Conservation (phyloP, 2,888 invertebrate species). For the Dasysyrphus tricinctus region DNA sequence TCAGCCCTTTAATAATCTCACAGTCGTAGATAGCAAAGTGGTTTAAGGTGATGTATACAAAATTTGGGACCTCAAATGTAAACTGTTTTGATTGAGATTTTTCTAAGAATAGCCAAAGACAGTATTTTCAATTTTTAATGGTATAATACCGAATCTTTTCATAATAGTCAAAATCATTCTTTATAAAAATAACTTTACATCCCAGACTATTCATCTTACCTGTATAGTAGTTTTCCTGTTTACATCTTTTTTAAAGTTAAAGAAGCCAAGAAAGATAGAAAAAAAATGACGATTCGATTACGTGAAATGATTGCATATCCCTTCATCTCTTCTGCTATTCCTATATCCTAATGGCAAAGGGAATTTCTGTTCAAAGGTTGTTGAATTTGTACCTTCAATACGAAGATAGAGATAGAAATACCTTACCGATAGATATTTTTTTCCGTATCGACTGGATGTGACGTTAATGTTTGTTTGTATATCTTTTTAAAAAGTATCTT, state of each 20-base stretch:
- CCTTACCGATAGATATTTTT: conserved; percentile 48
- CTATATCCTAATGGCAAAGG: conserved; percentile 24
- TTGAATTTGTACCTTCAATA: neutral
- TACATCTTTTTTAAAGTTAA: conserved; percentile 22
- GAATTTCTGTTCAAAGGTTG: conserved; percentile 17
- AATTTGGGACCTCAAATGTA: no score
- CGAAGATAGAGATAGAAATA: neutral
- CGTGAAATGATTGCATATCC: conserved; percentile 54
- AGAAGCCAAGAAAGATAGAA: neutral
- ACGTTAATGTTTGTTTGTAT: conserved; percentile 51
- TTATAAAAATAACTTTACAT: neutral
- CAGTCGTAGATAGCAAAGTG: no score
- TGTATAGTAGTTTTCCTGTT: conserved; percentile 19
- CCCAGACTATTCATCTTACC: neutral
- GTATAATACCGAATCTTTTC: no score
- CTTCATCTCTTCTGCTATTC: conserved; percentile 36
- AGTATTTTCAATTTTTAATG: no score
- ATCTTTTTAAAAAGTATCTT: conserved; percentile 22
- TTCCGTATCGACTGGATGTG: conserved; percentile 38
- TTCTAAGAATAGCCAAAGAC: no score
- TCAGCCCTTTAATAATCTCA: no score
- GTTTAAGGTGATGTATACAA: no score
- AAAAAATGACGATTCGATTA: conserved; percentile 40
- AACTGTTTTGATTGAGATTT: no score
- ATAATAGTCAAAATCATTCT: neutral